phyloP scores from a whole-genome alignment of 2,113 vertebrate genomes.

The Malurus melanocephalus region DNA sequence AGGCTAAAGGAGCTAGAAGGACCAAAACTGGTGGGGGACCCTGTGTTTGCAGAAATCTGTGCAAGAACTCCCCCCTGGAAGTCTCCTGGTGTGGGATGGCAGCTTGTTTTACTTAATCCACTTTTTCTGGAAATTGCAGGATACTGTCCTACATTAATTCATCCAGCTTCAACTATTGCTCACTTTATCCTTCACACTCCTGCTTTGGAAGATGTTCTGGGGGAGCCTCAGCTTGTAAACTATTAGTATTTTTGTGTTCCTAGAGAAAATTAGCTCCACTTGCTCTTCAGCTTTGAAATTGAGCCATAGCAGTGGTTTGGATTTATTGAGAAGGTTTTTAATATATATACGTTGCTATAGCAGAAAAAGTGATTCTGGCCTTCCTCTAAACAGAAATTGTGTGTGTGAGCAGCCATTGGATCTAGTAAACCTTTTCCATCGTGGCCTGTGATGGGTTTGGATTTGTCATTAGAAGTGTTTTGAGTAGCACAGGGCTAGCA shows the following conservation, averaged over 20 bases:
- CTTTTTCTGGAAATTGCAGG: not conserved
- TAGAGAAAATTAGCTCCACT: not conserved
- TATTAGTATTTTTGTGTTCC: not conserved
- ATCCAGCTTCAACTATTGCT: not conserved
- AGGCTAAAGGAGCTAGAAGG: not conserved
- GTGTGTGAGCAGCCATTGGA: not conserved
- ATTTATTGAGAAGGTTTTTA: not conserved
- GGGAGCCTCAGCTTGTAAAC: not conserved
- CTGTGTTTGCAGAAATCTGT: not conserved
- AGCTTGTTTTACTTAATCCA: not conserved
- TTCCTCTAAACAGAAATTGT: not conserved
- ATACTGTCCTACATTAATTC: not conserved
- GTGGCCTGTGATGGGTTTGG: not conserved
- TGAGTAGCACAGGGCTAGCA: not conserved
- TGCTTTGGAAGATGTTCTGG: not conserved
- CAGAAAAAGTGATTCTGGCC: not conserved
- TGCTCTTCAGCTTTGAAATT: not conserved
- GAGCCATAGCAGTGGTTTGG: not conserved
- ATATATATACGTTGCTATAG: not conserved
- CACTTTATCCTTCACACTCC: not conserved
- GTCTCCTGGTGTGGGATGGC: not conserved
- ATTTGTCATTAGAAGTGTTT: not conserved
- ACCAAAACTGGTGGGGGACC: not conserved
- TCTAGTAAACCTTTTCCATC: accelerated
- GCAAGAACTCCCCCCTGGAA: not conserved